Evolutionary conservation across 1,140 invertebrate species (phyloP), one percentile per base, ranked within the genome.

Genomic region (Drosophila arawakana): DNA sequence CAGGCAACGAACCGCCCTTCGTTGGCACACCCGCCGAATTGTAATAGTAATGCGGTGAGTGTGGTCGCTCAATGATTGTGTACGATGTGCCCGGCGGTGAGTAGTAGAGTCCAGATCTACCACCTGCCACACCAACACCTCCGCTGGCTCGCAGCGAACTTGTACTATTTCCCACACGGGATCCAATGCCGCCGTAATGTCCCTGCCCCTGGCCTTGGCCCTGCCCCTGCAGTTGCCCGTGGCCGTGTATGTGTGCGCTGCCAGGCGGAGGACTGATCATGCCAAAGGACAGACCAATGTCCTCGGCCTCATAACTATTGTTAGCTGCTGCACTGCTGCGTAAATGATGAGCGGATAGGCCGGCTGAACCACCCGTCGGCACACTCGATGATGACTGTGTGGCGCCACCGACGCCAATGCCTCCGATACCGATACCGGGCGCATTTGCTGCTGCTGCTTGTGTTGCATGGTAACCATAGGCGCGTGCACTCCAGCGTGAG

Each of bases 41-140:
- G 73, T 91, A 92, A 50, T 92, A 92, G 60, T 92, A 92, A 73
- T 96, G 95, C 35, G 95, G 95, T 76, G 95, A 96, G 69, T 96
- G 95, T 37, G 96, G 96, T 55, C 96, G 94, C 93, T 97, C 96
- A 78, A 97, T 95, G 91, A 97, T 97, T 78, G 96, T 97, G 93
- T 97, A 97, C 47, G 96, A 97, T 66, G 96, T 97, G 50, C 96
- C 95, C 8, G 95, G 95, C 65, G 95, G 95, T 39, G 95, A 95
- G 81, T 95, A 95, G 85, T 95, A 95, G 3, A 95, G 93, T 9
- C 95, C 95, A n/a, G 94, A 94, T 6, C 94, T 86, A 7, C 83
- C 86, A 6, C 78, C 76, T 10, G 50, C 83, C 76, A 91, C 73
- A 49, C 91, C 82, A 74, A 89, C 67, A 25, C 92, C 86, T 90